Base-by-base conservation (phyloP, 1,140 invertebrate species). In the Drosophila rufa region DNA sequence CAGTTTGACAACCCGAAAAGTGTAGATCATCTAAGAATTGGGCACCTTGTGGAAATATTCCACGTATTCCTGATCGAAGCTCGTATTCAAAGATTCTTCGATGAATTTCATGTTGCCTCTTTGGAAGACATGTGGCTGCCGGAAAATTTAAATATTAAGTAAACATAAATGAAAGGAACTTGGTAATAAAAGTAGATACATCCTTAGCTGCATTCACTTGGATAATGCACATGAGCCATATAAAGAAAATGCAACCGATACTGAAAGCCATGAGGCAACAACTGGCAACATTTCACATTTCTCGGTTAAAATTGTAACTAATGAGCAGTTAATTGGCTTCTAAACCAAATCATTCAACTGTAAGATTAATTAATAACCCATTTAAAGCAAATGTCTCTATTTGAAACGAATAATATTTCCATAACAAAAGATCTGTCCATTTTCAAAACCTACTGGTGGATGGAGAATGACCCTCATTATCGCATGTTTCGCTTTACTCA, bases 291-390 rank as follows among this genome's bases (percentile, higher is more conserved):
- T 27, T 1, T 17, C 40, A 7, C n/a, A 40, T 43, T 74, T 75
- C 6, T 4, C 7, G 9, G 5, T 19, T 4, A 11, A 14, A 19
- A 36, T 27, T 48, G n/a, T 14, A 12, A 64, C 27, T 64, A 50
- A 75, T 75, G 71, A 48, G 50, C 58, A 55, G 43, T 64, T 75
- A 75, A 75, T 75, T 74, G 57, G 30, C n/a, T 14, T 14, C 11
- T 19, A 25, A n/a, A 40, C 11, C 14, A 40, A 53, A 5, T 38
- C 12, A 55, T 19, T 73, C 17, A 36, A 43, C 27, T 59, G 17
- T 12, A n/a, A 38, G 19, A 51, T 36, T 42, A 22, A 55, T 22
- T 38, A 38, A 55, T 19, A 22, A 11, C 8, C 51, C 36, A 53
- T 30, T 33, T 8, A 53, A 36, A 36, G 51, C 30, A 12, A 55